phyloP scores from a whole-genome alignment of 2,888 invertebrate genomes.

The Leptinotarsa peninsularis region DNA sequence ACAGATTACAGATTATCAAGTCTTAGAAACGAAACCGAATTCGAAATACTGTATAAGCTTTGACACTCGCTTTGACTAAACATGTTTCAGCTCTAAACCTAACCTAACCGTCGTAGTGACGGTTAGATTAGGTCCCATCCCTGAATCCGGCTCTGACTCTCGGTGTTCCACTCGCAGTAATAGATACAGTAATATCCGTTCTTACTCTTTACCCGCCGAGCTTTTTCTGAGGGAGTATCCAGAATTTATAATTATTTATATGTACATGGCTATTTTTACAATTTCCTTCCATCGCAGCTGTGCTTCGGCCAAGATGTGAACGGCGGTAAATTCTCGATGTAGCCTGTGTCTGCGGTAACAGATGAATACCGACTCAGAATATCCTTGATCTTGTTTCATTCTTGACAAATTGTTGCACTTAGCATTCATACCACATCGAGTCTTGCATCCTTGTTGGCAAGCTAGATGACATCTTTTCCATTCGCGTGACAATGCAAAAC shows the following conservation, averaged over 20 bases:
- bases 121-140: background rate
- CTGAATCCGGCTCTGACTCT: background rate
- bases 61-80: too few relatives aligned
- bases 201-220: constrained; percentile 2
- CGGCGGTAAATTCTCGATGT: constrained; percentile 8
- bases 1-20: too few relatives aligned
- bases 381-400: constrained; percentile 12
- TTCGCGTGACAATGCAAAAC: background rate
- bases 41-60: too few relatives aligned
- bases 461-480: constrained; percentile 6
- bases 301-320: constrained; percentile 2
- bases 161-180: background rate
- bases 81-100: too few relatives aligned
- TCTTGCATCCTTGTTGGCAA: constrained; percentile 1
- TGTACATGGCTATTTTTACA: constrained; percentile 16
- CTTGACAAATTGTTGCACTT: constrained; percentile 6
- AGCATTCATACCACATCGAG: constrained; percentile 2
- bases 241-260: constrained; percentile 16
- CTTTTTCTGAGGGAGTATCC: constrained; percentile 9
- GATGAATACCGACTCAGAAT: constrained; percentile 12
- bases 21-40: too few relatives aligned
- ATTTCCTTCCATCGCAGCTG: constrained; percentile 14
- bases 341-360: background rate
- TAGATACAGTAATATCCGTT: constrained; percentile 11
- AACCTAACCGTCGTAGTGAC: too few relatives aligned